These are phyloP conservation scores for Gasterosteus aculeatus DNA, from an alignment of 2,113 vertebrate genomes.

Conservation along the genomic window DNA sequence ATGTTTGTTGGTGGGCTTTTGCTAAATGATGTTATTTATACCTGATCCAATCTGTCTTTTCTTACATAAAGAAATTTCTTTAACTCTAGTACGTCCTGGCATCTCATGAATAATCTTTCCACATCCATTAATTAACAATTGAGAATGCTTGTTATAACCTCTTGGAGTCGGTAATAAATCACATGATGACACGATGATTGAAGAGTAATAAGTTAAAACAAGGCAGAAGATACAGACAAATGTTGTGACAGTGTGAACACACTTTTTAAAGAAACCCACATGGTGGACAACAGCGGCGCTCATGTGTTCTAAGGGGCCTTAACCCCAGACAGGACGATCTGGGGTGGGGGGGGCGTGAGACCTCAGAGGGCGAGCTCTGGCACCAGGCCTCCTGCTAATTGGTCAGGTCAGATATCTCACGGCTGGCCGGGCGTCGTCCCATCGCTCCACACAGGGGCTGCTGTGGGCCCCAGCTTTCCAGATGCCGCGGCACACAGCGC, in stretches of 20 bases:
- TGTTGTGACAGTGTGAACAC: conserved; percentile 49
- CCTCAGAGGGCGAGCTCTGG: conserved; percentile 69
- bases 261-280: background rate
- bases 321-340: conserved; percentile 30
- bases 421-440: conserved; percentile 76
- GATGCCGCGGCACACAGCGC: conserved; percentile 77
- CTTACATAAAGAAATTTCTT: background rate
- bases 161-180: background rate
- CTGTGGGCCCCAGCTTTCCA: conserved; percentile 73
- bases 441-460: conserved; percentile 65
- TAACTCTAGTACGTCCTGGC: background rate
- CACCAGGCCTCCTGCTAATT: conserved; percentile 82
- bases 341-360: conserved; percentile 29
- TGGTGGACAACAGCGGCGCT: conserved; percentile 30
- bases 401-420: conserved; percentile 85
- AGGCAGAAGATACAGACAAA: conserved; percentile 40
- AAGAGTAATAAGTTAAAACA: background rate
- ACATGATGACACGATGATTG: background rate
- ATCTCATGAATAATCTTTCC: background rate
- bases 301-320: conserved; percentile 26
- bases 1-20: background rate
- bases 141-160: background rate
- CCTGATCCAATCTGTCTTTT: background rate
- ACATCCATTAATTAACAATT: background rate
- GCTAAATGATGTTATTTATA: background rate